Evolutionary conservation across 2,797 vertebrate genomes (phyloP), one percentile per base, ranked within the genome.

Genomic region (Molossus alvarezi): DNA sequence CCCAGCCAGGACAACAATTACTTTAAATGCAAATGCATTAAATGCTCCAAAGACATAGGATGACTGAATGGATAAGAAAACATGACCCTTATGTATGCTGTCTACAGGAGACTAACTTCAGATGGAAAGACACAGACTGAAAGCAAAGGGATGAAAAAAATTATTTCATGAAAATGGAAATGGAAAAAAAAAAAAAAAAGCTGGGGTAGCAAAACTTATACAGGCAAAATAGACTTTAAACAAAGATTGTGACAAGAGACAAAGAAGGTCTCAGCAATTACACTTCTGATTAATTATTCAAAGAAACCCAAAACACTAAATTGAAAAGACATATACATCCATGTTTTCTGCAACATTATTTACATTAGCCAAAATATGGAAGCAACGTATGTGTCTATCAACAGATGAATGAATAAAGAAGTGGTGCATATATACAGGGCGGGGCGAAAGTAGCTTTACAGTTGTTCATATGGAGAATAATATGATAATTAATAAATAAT

Each of bases 131-230:
- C n/a, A 79, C n/a, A 79, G n/a, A 58, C n/a, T 25, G n/a, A 79
- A 79, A 79, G 55, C n/a, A 58, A 79, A 58, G 20, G n/a, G 53
- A 58, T 25, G 13, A 53, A 79, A 79, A 79, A 58, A 58, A 20
- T 79, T 58, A 79, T 37, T 79, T 79, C n/a, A 79, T 58, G 53
- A 79, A 79, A 79, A 79, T 79, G 76, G 55, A 79, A 79, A 57
- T 20, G 14, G 37, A 79, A 20, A 71, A 67, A 33, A 20, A 69
- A 4, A 20, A n/a, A 79, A 37, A 33, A 33, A 12, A 33, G 51
- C 75, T n/a, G 27, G 75, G 29, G n/a, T 57, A 79, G 75, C 75
- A 77, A 77, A 77, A 77, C 55, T 58, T 80, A 80, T 3, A 80
- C 55, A 58, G 55, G 58, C 33, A 80, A 79, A 58, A 13, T 5